These are phyloP conservation scores for Ceratina calcarata DNA, from an alignment of 1,140 invertebrate genomes.

Conservation along the genomic window DNA sequence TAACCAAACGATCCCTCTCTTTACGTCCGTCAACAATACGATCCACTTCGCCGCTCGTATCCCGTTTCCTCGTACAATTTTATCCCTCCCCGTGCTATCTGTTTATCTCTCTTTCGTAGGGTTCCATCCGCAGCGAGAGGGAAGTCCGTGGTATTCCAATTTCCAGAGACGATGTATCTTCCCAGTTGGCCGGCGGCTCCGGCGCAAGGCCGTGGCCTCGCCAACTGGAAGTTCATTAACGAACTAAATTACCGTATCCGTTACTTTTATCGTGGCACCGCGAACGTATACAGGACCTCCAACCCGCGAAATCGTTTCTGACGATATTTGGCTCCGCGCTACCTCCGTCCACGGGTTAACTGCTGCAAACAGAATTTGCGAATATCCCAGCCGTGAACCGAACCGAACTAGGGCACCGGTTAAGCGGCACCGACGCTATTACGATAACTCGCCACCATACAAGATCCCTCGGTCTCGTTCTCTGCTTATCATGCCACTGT, in stretches of 20 bases:
- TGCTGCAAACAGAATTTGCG: constrained; percentile 51
- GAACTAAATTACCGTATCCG: constrained; percentile 71
- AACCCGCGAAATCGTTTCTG: constrained; percentile 58
- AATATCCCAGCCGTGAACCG: constrained; percentile 10
- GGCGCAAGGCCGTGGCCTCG: constrained; percentile 54
- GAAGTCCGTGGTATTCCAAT: constrained; percentile 58
- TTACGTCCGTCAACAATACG: neutral
- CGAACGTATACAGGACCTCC: constrained; percentile 47
- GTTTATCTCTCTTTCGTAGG: constrained; percentile 41
- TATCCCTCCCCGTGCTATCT: constrained; percentile 38
- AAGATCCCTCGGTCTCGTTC: neutral
- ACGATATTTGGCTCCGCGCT: constrained; percentile 59
- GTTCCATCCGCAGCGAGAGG: constrained; percentile 25
- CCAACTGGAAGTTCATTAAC: constrained; percentile 73
- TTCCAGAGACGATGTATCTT: constrained; percentile 65
- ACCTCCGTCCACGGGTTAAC: constrained; percentile 36
- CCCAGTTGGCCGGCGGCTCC: constrained; percentile 55
- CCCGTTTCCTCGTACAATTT: constrained; percentile 26
- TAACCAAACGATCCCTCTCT: constrained; percentile 10
- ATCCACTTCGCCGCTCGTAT: constrained; percentile 6
- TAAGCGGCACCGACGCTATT: neutral
- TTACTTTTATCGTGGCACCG: constrained; percentile 69
- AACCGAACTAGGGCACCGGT: neutral
- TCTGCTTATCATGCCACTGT: neutral
- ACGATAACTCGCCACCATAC: constrained; percentile 17